Evolutionary conservation across 2,797 vertebrate species (phyloP), one percentile per base, ranked within the genome.

Genomic region (Propithecus deckenii): DNA sequence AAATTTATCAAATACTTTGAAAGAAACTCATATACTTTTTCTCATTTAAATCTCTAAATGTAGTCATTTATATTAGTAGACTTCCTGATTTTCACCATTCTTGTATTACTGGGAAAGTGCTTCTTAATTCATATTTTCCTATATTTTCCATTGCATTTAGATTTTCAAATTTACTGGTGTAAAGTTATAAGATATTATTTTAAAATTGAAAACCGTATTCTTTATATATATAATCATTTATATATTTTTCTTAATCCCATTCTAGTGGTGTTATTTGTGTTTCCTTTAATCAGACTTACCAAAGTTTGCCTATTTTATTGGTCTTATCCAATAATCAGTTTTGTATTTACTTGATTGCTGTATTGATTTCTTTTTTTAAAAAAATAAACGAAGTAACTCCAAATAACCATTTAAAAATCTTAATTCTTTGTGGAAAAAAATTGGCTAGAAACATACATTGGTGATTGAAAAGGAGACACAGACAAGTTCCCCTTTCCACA

Each of bases 161-260:
- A 78, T 57, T 71, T 97, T 89, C 2, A 95, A 72, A 61, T 89
- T 90, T 91, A 55, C 13, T 71, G 7, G 25, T 75, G 94, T 80
- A 63, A 93, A 67, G 4, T 86, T 92, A 38, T 76, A 91, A 1
- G n/a, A 71, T 79, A 28, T 65, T 87, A 76, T 81, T 61, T 86
- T 93, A 74, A 96, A 95, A 90, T 79, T 89, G 50, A 84, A 94
- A 83, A 63, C 67, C 67, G 32, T 30, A 38, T 65, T 92, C 14
- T 38, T 74, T 52, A 41, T 61, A 74, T 88, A 48, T 22, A 69
- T 52, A 74, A 18, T 74, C 32, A 55, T 74, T 74, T 63, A 57
- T 86, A 57, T 86, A 86, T 30, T 61, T 4, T 63, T 84, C 65
- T 89, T 91, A 67, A 67, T 61, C 14, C 15, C 71, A 30, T 84